These are phyloP conservation scores for Callosobruchus maculatus DNA, from an alignment of 2,888 invertebrate genomes.

Conservation along the genomic window DNA sequence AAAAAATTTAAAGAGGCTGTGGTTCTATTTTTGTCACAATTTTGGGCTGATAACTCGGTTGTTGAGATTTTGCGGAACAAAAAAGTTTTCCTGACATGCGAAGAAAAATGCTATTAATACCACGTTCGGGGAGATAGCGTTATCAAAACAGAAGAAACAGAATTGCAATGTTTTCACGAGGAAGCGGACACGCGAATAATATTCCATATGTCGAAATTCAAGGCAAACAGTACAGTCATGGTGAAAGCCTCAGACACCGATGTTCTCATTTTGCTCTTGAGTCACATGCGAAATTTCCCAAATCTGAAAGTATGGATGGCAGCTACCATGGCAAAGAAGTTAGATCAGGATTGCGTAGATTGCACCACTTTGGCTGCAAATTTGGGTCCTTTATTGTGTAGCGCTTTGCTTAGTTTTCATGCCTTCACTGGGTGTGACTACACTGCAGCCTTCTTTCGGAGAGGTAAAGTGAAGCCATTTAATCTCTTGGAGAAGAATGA, in stretches of 20 bases:
- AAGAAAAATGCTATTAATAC: constrained; percentile 10
- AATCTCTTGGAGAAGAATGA: constrained; percentile 31
- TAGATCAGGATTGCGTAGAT: constrained; percentile 23
- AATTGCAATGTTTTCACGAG: constrained; percentile 29
- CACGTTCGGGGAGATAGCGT: not conserved
- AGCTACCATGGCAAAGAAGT: constrained; percentile 26
- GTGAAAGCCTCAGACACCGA: constrained; percentile 30
- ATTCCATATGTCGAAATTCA: constrained; percentile 23
- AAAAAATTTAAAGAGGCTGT: not conserved
- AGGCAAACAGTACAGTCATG: constrained; percentile 24
- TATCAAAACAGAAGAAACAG: constrained; percentile 22
- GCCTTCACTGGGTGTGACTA: constrained; percentile 35
- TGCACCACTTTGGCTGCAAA: constrained; percentile 27
- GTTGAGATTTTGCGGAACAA: too few species aligned
- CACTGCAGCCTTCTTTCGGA: constrained; percentile 31
- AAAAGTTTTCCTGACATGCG: not conserved
- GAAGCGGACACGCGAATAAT: constrained; percentile 32
- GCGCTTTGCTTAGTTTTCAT: constrained; percentile 30
- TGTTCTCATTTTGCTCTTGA: constrained; percentile 30
- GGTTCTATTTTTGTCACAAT: not conserved
- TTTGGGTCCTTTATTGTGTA: constrained; percentile 25
- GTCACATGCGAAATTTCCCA: constrained; percentile 29
- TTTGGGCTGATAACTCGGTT: too few species aligned
- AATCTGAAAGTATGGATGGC: constrained; percentile 18
- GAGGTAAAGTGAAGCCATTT: constrained; percentile 34